phyloP scores from a whole-genome alignment of 1,140 invertebrate species.

The Rhagoletis zephyria region DNA sequence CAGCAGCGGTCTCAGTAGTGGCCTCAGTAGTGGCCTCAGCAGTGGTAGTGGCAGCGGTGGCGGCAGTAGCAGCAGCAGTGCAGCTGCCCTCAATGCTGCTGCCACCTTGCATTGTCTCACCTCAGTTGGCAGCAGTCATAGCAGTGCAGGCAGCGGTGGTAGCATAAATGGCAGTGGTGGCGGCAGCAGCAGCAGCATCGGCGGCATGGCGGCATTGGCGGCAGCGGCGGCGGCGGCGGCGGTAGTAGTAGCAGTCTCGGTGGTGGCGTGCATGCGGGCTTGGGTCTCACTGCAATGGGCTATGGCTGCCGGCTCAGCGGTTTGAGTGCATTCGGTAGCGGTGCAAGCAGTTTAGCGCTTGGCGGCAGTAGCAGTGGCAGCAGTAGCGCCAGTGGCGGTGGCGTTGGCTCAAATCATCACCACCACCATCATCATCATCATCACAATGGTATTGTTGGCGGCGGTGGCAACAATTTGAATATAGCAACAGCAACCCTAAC shows the following conservation, averaged over 20 bases:
- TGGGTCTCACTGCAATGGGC: constrained; percentile 23
- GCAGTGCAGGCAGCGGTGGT: constrained; percentile 53
- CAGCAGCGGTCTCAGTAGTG: constrained; percentile 65
- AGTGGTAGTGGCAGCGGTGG: constrained; percentile 68
- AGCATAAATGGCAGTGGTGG: constrained; percentile 49
- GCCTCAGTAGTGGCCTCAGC: constrained; percentile 23
- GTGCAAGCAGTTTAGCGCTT: neutral
- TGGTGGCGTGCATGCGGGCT: constrained; percentile 3
- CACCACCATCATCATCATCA: constrained; percentile 20
- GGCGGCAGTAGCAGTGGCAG: neutral
- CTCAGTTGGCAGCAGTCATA: constrained; percentile 49
- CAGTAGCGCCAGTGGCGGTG: neutral
- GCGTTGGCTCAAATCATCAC: neutral
- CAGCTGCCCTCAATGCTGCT: constrained; percentile 52
- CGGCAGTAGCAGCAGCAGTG: constrained; percentile 57
- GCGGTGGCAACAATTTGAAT: constrained; percentile 35
- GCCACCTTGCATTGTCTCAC: constrained; percentile 55
- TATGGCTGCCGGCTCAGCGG: constrained; percentile 19
- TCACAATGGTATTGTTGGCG: constrained; percentile 54
- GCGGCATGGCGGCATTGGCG: neutral
- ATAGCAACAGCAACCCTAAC: constrained; percentile 53
- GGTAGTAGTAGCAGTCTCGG: neutral
- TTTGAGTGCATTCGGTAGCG: constrained; percentile 64
- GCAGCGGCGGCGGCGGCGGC: neutral
- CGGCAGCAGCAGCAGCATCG: constrained; percentile 48